Evolutionary conservation across 2,113 vertebrate species (phyloP).

Genomic region (Girardinichthys multiradiatus): DNA sequence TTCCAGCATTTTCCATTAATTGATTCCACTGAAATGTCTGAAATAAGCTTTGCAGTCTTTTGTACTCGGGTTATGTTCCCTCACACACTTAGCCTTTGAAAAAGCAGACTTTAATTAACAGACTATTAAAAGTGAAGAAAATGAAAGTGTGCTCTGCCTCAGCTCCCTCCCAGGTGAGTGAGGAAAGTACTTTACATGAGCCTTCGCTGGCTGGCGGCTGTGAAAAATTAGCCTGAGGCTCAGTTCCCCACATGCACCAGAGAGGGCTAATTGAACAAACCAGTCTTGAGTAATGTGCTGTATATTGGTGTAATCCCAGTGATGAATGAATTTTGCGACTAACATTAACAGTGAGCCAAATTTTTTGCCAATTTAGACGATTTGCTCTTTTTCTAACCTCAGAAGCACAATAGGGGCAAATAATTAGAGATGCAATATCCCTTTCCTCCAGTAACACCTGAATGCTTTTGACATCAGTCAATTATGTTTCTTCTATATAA

Average conservation of each 20-base stretch:
- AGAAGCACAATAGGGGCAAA: conserved; percentile 34
- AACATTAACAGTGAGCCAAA: conserved; percentile 72
- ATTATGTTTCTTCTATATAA: conserved; percentile 19
- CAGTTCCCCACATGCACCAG: conserved; percentile 56
- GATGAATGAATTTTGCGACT: conserved; percentile 74
- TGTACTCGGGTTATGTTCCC: conserved; percentile 20
- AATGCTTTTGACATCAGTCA: conserved; percentile 1
- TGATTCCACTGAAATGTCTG: conserved; percentile 37
- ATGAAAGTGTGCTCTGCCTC: conserved; percentile 53
- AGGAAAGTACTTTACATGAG: conserved; percentile 66
- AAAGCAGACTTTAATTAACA: conserved; percentile 73
- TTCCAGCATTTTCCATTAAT: conserved; percentile 52
- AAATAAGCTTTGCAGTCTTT: conserved; percentile 20
- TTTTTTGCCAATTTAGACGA: conserved; percentile 56
- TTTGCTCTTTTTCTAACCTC: conserved; percentile 51
- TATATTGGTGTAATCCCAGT: conserved; percentile 63
- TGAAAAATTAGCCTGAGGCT: conserved; percentile 72
- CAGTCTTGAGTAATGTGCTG: conserved; percentile 72
- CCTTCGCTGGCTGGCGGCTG: conserved; percentile 53
- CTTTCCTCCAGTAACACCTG: conserved; percentile 23
- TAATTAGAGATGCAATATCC: conserved; percentile 36
- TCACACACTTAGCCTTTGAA: conserved; percentile 28
- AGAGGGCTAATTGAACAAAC: conserved; percentile 74
- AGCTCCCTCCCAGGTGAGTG: conserved; percentile 65
- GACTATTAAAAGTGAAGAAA: conserved; percentile 76